Percentiles rank a stretch among this genome's conserved stretches.
These are phyloP conservation scores for Philaenus spumarius DNA, from an alignment of 1,140 invertebrate genomes.

Conservation along the genomic window DNA sequence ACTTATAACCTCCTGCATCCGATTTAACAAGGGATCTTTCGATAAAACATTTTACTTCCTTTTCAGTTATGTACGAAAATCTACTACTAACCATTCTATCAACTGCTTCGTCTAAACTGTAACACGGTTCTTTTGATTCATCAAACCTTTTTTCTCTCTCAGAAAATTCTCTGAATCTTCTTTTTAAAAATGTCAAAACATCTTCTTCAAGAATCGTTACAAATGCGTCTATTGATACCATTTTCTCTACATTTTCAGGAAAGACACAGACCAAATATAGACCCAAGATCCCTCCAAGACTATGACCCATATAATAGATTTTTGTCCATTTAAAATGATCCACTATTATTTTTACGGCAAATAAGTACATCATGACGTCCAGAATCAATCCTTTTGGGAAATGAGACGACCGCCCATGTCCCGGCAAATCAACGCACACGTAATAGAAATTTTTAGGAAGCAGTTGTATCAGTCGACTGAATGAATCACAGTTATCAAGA, in stretches of 20 bases:
- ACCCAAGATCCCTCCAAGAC: slow-evolving; percentile 47
- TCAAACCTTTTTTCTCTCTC: too few relatives aligned
- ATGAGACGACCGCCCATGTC: slow-evolving; percentile 59
- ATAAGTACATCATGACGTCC: slow-evolving; percentile 41
- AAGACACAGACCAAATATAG: slow-evolving; percentile 41
- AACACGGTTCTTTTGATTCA: too few relatives aligned
- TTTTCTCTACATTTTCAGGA: slow-evolving; percentile 44
- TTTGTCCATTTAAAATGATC: slow-evolving; percentile 49
- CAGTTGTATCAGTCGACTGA: slow-evolving; percentile 51
- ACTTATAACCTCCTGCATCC: too few relatives aligned
- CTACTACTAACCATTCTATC: too few relatives aligned
- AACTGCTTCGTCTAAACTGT: too few relatives aligned
- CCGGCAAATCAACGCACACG: slow-evolving; percentile 59
- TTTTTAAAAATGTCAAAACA: too few relatives aligned
- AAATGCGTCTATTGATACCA: slow-evolving; percentile 46
- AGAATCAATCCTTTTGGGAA: slow-evolving; percentile 47
- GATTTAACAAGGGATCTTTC: too few relatives aligned
- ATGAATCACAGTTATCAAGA: slow-evolving; percentile 56
- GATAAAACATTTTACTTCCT: too few relatives aligned
- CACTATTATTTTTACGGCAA: slow-evolving; percentile 46
- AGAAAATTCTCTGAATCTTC: too few relatives aligned
- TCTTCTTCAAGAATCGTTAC: too few relatives aligned
- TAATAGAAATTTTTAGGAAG: slow-evolving; percentile 52
- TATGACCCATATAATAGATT: slow-evolving; percentile 53
- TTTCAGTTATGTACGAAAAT: too few relatives aligned